These are phyloP conservation scores for Eucidaris tribuloides DNA, from an alignment of 35 echinoderm and acorn worm species.

Conservation along the genomic window DNA sequence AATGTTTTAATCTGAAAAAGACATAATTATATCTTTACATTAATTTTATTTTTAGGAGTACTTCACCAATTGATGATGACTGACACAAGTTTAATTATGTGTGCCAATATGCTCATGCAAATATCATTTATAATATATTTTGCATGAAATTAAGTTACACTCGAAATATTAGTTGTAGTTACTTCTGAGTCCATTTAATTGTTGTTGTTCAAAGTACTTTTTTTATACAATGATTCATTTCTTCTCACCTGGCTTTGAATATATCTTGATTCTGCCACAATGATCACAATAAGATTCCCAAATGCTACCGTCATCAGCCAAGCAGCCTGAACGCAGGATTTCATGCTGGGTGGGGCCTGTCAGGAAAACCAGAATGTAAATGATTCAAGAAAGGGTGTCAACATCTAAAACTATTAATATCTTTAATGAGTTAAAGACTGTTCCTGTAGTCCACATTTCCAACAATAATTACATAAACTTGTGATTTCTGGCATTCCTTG, in stretches of 20 bases:
- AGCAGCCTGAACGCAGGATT: constrained; percentile 92
- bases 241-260: constrained; percentile 65
- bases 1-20: too few species aligned
- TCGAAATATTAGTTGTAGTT: too few species aligned
- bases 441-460: background rate
- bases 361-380: background rate
- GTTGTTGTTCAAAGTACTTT: too few species aligned
- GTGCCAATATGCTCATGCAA: too few species aligned
- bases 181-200: too few species aligned
- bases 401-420: background rate
- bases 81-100: too few species aligned
- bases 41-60: too few species aligned
- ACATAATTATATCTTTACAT: too few species aligned
- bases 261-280: constrained; percentile 61
- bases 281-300: constrained; percentile 92
- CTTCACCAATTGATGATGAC: too few species aligned
- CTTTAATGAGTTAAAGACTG: background rate
- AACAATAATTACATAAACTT: background rate
- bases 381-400: background rate
- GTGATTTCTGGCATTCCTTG: background rate
- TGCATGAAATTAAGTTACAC: too few species aligned
- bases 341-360: constrained; percentile 89
- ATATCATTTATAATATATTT: too few species aligned
- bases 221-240: too few species aligned
- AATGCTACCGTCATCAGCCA: constrained; percentile 96